These are phyloP conservation scores for Mactra quadrangularis DNA, from an alignment of 1,140 invertebrate species.

Conservation along the genomic window DNA sequence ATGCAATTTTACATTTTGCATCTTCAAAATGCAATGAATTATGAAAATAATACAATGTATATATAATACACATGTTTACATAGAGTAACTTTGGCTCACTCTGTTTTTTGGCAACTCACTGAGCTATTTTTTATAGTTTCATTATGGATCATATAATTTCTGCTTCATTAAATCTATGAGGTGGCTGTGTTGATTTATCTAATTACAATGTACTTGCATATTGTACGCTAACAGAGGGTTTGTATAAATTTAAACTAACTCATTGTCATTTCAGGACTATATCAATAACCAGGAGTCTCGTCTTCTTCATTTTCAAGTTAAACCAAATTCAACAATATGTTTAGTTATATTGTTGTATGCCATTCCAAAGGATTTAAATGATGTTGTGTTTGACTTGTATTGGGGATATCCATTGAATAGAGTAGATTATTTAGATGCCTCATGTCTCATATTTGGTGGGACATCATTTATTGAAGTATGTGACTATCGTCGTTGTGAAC, in stretches of 20 bases:
- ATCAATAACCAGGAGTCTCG: slow-evolving; percentile 25
- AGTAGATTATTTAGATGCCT: slow-evolving; percentile 71
- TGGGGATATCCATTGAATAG: slow-evolving; percentile 72
- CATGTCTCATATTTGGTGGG: slow-evolving; percentile 66
- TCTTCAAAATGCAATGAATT: too few species aligned
- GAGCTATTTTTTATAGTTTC: too few species aligned
- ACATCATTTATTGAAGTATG: slow-evolving; percentile 12
- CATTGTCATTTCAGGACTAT: slow-evolving; percentile 52
- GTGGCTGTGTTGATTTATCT: too few species aligned
- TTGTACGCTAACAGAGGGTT: too few species aligned
- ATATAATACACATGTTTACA: too few species aligned
- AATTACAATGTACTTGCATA: too few species aligned
- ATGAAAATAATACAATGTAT: too few species aligned
- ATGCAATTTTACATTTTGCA: too few species aligned
- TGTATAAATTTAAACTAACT: neutral
- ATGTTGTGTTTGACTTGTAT: slow-evolving; percentile 72
- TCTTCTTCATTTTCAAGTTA: slow-evolving; percentile 60
- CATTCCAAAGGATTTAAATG: slow-evolving; percentile 68
- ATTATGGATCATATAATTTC: too few species aligned
- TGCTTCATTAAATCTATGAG: too few species aligned
- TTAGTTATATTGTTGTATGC: slow-evolving; percentile 67
- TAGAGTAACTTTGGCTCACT: too few species aligned
- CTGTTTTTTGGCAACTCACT: too few species aligned
- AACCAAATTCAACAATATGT: slow-evolving; percentile 67
- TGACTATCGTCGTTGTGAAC: slow-evolving; percentile 46